Evolutionary conservation across 2,888 invertebrate genomes (phyloP), one percentile per base, ranked within the genome.

Genomic region (Dinocampus coccinellae): DNA sequence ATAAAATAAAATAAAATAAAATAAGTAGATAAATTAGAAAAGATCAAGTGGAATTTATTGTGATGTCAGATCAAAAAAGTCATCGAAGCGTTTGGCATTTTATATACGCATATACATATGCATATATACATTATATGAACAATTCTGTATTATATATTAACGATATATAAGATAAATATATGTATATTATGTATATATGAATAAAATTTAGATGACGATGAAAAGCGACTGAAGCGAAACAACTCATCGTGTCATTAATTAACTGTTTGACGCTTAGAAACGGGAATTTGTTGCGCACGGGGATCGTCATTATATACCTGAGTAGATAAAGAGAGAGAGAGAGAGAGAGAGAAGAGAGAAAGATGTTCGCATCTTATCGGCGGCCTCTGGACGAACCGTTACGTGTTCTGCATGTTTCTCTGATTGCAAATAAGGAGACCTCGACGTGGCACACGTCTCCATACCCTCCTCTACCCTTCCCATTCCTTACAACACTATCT

Each of bases 161-260:
- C n/a, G n/a, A n/a, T n/a, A n/a, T n/a, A n/a, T n/a, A n/a, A n/a
- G 7, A 29, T 13, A 29, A 4, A 29, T 29, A 29, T 11, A 60
- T 20, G 33, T 60, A 11, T 20, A 33, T 26, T n/a, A 11, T 34
- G 39, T 39, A 10, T 55, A 24, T 24, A 53, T 22, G 52, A 22
- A 26, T 26, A 10, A 29, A 29, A 55, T 39, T 22, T 39, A 39
- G 39, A 36, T 13, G 29, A 29, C 42, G 60, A 60, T 60, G 60
- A 72, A 77, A 78, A 77, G 76, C 76, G 67, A 77, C 69, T 75
- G 72, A 72, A 36, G 42, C 63, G 73, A 73, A 77, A 78, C 75
- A 39, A 76, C 77, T 80, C 78, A 81, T 76, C 79, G 77, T 75
- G 73, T 75, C 77, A 82, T 82, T 81, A 82, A 82, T 82, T 81